Evolutionary conservation across 1,140 invertebrate species (phyloP), one percentile per base, ranked within the genome.

Genomic region (Cataglyphis hispanica): DNA sequence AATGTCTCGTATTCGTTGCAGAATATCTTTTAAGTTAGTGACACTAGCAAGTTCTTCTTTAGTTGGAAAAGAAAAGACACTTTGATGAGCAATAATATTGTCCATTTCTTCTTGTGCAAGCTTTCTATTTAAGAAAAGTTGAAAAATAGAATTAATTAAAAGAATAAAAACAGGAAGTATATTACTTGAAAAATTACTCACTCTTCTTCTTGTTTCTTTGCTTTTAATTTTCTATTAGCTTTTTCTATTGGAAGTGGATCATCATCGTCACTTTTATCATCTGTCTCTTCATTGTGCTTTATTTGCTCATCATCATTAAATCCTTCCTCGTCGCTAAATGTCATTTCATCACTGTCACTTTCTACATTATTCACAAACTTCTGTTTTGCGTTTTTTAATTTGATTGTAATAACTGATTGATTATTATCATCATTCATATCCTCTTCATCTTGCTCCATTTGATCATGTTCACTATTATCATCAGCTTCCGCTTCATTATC

Each of bases 1-100:
- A 61, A 99, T 96, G 93, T 99, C 99, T 88, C 98, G 97, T 66
- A 99, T 99, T 92, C 99, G 96, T 91, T 98, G 97, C 93, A 98
- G 97, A 8, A 99, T 96, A 89, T 98, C 97, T 92, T 98, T 97
- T 16, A 99, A 94, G 92, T 97, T 98, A 27, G 97, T 96, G 8
- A 96, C 94, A 92, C 98, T 97, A 80, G 97, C 95, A 37, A 97
- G 93, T 91, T 98, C 97, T 88, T 97, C 96, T 86, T 97, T 96
- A 46, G 96, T 95, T 1, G 98, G 98, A 92, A 98, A 97, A 87
- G 95, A 94, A 93, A 98, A 98, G 13, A 96, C 95, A 94, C 97
- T 97, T 91, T 97, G 96, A 86, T 97, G 96, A 4, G 96, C 96
- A 70, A 97, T 96, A 92, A 98, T 98, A 70, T 98, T 95, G 92